These are phyloP conservation scores for Tenualosa ilisha DNA, from an alignment of 2,797 vertebrate species.

Conservation along the genomic window DNA sequence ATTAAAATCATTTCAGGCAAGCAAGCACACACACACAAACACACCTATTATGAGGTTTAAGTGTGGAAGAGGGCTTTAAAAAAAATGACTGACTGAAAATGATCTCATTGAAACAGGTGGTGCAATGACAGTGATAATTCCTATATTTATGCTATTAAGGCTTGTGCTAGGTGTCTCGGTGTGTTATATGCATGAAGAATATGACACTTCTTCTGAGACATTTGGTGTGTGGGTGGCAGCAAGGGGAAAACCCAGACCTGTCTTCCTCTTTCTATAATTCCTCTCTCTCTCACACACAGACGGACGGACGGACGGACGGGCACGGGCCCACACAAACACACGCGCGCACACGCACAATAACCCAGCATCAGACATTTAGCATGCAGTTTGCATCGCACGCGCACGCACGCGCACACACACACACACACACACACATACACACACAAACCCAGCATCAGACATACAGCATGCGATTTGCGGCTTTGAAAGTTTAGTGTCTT, in stretches of 20 bases:
- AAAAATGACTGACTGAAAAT: background rate
- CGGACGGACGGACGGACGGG: too few species aligned
- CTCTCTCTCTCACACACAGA: conserved; percentile 15
- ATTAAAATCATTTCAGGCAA: conserved; percentile 4
- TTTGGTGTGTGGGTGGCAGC: conserved; percentile 53
- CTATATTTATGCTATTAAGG: conserved; percentile 4
- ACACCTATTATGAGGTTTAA: conserved; percentile 15
- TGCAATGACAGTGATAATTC: background rate
- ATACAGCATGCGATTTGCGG: too few species aligned
- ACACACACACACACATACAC: too few species aligned
- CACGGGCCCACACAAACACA: too few species aligned
- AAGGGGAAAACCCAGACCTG: background rate
- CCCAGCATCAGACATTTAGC: too few species aligned
- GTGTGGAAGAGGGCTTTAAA: background rate
- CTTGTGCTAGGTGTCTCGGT: background rate
- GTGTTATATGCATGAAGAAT: background rate
- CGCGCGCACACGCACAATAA: too few species aligned
- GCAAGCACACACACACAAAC: background rate
- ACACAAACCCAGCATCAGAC: too few species aligned
- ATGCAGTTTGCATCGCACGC: too few species aligned
- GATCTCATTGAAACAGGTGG: background rate
- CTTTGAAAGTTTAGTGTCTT: too few species aligned
- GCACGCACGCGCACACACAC: too few species aligned
- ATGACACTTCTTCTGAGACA: conserved; percentile 47
- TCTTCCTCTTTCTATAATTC: conserved; percentile 18